Percentiles rank a stretch among this genome's conserved stretches.
These are phyloP conservation scores for Ailurus styani DNA, from an alignment of 2,113 vertebrate genomes.

Conservation along the genomic window DNA sequence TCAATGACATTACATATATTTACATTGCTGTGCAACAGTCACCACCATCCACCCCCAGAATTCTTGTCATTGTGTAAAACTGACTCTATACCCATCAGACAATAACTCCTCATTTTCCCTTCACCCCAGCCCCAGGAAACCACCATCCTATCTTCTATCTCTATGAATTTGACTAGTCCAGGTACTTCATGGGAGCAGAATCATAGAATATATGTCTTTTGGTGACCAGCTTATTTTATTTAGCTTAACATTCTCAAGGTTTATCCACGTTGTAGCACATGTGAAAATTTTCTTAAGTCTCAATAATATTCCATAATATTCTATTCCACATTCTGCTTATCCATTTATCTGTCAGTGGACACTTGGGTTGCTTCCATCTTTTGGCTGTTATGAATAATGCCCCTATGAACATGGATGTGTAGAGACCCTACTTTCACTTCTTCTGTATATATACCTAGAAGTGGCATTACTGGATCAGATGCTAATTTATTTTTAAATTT, in stretches of 20 bases:
- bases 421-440: background rate
- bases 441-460: background rate
- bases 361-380: background rate
- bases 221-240: background rate
- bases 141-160: background rate
- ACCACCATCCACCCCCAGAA: background rate
- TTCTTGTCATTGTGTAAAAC: background rate
- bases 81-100: background rate
- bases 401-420: background rate
- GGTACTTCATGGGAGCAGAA: background rate
- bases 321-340: background rate
- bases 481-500: background rate
- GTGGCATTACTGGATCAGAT: background rate
- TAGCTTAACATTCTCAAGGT: background rate
- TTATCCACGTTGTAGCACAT: background rate
- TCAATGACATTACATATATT: background rate
- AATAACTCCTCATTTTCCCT: background rate
- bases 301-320: background rate
- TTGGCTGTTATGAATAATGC: background rate
- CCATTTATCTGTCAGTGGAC: background rate
- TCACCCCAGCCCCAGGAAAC: background rate
- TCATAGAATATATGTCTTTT: background rate
- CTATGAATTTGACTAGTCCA: background rate
- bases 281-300: background rate
- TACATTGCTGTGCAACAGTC: accelerated